phyloP scores from a whole-genome alignment of 2,113 vertebrate genomes.

The Myotis brandtii region DNA sequence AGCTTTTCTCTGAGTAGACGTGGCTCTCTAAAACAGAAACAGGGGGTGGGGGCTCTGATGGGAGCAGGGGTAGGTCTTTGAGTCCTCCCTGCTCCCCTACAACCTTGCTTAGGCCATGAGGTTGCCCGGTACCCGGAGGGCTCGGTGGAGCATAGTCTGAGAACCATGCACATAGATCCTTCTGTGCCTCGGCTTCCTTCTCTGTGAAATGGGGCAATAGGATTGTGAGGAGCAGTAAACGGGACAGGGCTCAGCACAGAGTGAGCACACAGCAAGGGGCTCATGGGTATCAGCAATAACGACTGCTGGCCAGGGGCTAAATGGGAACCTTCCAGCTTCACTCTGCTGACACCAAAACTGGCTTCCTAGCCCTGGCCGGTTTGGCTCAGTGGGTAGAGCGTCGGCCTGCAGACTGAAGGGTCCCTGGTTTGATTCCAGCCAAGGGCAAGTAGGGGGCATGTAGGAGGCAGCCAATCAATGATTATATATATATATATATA shows the following conservation, averaged over 20 bases:
- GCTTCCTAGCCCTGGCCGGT: not conserved
- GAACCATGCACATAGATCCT: not conserved
- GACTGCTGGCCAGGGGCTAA: not conserved
- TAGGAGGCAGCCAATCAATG: too few relatives aligned
- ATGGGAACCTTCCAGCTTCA: not conserved
- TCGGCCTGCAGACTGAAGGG: too few relatives aligned
- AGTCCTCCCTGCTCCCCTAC: not conserved
- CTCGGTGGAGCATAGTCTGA: not conserved
- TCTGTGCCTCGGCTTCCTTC: not conserved
- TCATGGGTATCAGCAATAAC: not conserved
- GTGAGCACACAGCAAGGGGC: not conserved
- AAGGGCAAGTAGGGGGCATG: too few relatives aligned
- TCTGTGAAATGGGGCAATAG: not conserved
- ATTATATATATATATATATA: too few relatives aligned
- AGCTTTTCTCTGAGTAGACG: not conserved
- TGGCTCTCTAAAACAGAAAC: slow-evolving; percentile 9
- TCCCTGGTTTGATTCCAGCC: too few relatives aligned
- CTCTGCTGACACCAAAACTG: not conserved
- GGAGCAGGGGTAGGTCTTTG: not conserved
- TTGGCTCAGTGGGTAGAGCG: too few relatives aligned
- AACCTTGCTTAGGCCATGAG: not conserved
- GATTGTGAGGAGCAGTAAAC: not conserved
- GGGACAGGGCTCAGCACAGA: not conserved
- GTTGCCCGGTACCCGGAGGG: not conserved
- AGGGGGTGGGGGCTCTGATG: not conserved